phyloP scores from a whole-genome alignment of 2,888 invertebrate genomes.

The Flexamia atlantica region DNA sequence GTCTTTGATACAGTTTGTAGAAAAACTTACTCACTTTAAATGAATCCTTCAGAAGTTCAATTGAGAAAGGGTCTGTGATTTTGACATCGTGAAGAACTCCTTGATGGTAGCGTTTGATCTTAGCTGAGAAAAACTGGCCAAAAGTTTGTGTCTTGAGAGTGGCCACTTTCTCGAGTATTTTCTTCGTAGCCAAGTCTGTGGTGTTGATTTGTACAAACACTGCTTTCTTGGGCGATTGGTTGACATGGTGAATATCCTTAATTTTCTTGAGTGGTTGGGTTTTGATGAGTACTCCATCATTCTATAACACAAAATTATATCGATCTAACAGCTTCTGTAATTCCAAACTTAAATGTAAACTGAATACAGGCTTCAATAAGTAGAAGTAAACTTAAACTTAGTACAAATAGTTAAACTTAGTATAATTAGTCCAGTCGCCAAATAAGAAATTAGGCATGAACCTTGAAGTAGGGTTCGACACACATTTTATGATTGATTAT shows the following conservation, averaged over 20 bases:
- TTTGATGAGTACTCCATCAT: slow-evolving; percentile 31
- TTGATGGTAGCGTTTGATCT: slow-evolving; percentile 52
- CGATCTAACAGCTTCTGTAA: no score
- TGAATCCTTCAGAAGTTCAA: slow-evolving; percentile 56
- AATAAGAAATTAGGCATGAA: no score
- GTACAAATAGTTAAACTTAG: no score
- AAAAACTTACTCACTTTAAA: slow-evolving; percentile 61
- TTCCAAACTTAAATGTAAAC: no score
- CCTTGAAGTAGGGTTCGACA: no score
- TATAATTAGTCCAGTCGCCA: no score
- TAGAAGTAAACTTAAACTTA: no score
- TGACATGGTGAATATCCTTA: slow-evolving; percentile 24
- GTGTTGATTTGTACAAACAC: slow-evolving; percentile 63
- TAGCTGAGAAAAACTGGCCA: slow-evolving; percentile 48
- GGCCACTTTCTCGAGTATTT: slow-evolving; percentile 63
- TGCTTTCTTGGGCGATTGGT: slow-evolving; percentile 52
- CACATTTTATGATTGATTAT: no score
- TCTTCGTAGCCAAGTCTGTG: slow-evolving; percentile 65
- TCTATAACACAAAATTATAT: slow-evolving; percentile 22
- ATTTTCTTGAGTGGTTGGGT: slow-evolving; percentile 23
- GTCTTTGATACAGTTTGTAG: no score
- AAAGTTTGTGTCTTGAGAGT: slow-evolving; percentile 45
- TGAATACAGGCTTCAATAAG: no score
- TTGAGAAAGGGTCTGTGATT: slow-evolving; percentile 35
- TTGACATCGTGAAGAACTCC: slow-evolving; percentile 45